Evolutionary conservation across 2,888 invertebrate genomes (phyloP), one percentile per base, ranked within the genome.

Genomic region (Apamea crenata): DNA sequence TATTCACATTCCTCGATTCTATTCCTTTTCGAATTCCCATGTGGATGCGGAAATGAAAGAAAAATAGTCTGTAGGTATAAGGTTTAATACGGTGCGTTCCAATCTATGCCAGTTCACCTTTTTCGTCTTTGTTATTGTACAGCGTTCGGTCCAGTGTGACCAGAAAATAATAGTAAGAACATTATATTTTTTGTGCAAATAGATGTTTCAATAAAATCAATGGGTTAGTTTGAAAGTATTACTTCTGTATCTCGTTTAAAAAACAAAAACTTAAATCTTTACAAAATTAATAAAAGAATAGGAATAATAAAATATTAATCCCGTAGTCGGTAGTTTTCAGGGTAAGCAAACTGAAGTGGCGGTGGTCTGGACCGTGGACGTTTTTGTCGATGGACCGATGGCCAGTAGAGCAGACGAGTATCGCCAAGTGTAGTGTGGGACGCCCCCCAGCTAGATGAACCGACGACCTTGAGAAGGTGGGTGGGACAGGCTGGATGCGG

Each of bases 21-120:
- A 67, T 78, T 83, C 70, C 67, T 67, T 87, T 84, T 76, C 84
- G 67, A 71, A 76, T 68, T 76, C 84, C 56, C 67, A 29, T 74
- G 75, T 50, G 56, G 70, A 79, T 53, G 50, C 70, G 70, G 79
- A 87, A 85, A 87, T 87, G 59, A 76, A 87, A 76, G 69, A 61
- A 84, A 86, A 84, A 78, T 78, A 76, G 61, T 40, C n/a, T 36
- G 47, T 40, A 36, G 69, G 61, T 59, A 72, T 69, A 53, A 40
- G 61, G 65, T 63, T 84, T 82, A 61, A 63, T 82, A 63, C 21
- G 16, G 53, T 36, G 47, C 32, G 71, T 50, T 50, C 44, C 25
- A n/a, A 72, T 67, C 68, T 16, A 70, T 70, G 47, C 65, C 61
- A 66, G 25, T 53, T 68, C 14, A 69, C 72, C 53, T 61, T 47